These are phyloP conservation scores for Tyto alba DNA, from an alignment of 2,113 vertebrate species.

Conservation along the genomic window DNA sequence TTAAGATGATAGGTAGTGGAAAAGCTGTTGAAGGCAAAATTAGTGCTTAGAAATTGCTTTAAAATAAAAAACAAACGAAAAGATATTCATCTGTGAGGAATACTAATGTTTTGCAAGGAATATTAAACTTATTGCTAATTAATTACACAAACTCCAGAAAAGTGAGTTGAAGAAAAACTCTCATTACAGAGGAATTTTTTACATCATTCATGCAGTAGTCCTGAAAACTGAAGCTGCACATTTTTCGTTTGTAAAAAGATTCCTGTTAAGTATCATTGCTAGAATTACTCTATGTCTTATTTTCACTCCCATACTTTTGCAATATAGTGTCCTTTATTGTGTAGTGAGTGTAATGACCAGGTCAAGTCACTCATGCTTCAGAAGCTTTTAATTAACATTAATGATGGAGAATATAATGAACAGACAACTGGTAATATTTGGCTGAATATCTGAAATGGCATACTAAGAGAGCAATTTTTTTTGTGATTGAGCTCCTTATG, in stretches of 20 bases:
- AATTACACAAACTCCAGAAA: background rate
- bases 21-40: background rate
- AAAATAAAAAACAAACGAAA: background rate
- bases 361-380: background rate
- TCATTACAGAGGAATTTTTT: background rate
- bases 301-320: background rate
- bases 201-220: background rate
- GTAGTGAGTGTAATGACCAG: background rate
- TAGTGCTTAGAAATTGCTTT: background rate
- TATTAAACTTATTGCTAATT: background rate
- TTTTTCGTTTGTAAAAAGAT: background rate
- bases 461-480: background rate
- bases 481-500: background rate
- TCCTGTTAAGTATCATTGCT: background rate
- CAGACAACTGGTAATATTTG: background rate
- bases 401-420: background rate
- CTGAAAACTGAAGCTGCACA: background rate
- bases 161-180: background rate
- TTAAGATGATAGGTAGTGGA: background rate
- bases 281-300: background rate
- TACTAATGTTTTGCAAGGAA: background rate
- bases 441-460: background rate
- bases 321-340: background rate
- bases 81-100: rapidly evolving
- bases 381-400: background rate